Conservation (phyloP, 2,888 invertebrate genomes). For the Nysson spinosus region DNA sequence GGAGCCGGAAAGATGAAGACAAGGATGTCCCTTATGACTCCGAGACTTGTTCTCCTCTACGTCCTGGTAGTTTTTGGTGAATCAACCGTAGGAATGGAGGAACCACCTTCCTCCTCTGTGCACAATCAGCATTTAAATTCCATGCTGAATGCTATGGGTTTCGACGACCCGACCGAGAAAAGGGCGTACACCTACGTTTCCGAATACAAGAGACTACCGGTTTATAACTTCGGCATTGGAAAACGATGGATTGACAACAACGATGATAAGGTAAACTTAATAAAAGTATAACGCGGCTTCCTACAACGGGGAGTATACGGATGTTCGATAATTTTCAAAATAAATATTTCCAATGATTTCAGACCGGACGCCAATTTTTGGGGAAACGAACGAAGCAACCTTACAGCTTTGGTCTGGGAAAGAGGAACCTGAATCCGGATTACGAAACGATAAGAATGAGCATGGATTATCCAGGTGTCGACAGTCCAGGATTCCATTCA, state of each 20-base stretch:
- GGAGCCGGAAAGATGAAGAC: slow-evolving; percentile 25
- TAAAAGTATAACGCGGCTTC: too few relatives aligned
- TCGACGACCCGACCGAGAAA: slow-evolving; percentile 61
- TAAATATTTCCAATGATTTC: slow-evolving; percentile 3
- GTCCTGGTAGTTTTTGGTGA: slow-evolving; percentile 54
- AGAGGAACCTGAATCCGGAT: slow-evolving; percentile 70
- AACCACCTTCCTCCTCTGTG: slow-evolving; percentile 38
- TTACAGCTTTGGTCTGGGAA: slow-evolving; percentile 81
- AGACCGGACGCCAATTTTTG: slow-evolving; percentile 84
- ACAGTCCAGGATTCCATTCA: slow-evolving; percentile 75
- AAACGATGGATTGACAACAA: slow-evolving; percentile 76
- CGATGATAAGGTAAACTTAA: slow-evolving; percentile 74
- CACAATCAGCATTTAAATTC: slow-evolving; percentile 39
- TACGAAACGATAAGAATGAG: slow-evolving; percentile 28
- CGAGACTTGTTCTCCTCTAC: slow-evolving; percentile 52
- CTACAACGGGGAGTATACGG: too few relatives aligned
- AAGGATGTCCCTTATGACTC: slow-evolving; percentile 22
- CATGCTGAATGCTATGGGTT: slow-evolving; percentile 30
- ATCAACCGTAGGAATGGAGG: slow-evolving; percentile 58
- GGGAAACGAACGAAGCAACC: slow-evolving; percentile 81
- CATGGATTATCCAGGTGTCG: slow-evolving; percentile 62
- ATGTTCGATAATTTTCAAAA: background rate
- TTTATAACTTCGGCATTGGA: slow-evolving; percentile 77
- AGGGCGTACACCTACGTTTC: slow-evolving; percentile 83
- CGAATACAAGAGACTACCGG: slow-evolving; percentile 82